Evolutionary conservation across 2,113 vertebrate genomes (phyloP).

Genomic region (Oxyruncus cristatus): DNA sequence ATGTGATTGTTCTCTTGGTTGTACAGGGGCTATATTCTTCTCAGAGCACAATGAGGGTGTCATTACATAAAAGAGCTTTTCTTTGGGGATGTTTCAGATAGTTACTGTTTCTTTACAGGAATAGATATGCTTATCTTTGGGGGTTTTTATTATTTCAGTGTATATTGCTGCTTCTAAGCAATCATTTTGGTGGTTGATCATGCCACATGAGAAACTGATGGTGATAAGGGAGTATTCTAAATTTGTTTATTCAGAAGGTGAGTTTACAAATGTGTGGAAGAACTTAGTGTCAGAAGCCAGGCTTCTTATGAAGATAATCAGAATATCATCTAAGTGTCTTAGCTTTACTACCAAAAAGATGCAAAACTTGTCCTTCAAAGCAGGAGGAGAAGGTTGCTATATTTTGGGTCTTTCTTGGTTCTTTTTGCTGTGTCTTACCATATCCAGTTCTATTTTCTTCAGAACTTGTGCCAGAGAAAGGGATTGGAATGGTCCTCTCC

Average conservation of each 20-base stretch:
- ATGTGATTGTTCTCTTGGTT: neutral
- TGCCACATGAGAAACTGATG: neutral
- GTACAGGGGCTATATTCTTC: neutral
- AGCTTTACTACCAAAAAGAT: neutral
- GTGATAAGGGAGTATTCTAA: neutral
- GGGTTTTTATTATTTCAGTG: neutral
- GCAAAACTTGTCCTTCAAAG: neutral
- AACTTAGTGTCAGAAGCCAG: neutral
- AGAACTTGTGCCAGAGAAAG: neutral
- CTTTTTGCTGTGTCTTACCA: neutral
- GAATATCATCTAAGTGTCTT: neutral
- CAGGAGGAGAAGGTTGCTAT: neutral
- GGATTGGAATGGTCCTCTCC: accelerated
- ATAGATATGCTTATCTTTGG: neutral
- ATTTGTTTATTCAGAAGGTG: neutral
- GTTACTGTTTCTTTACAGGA: neutral
- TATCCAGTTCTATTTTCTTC: neutral
- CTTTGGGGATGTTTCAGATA: neutral
- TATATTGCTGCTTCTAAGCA: neutral
- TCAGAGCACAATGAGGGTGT: neutral
- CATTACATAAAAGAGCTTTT: neutral
- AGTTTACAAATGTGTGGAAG: neutral
- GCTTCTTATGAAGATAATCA: neutral
- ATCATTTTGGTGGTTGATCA: neutral
- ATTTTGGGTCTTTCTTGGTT: neutral